Evolutionary conservation across 2,113 vertebrate species (phyloP).

Genomic region (Pterophyllum scalare): DNA sequence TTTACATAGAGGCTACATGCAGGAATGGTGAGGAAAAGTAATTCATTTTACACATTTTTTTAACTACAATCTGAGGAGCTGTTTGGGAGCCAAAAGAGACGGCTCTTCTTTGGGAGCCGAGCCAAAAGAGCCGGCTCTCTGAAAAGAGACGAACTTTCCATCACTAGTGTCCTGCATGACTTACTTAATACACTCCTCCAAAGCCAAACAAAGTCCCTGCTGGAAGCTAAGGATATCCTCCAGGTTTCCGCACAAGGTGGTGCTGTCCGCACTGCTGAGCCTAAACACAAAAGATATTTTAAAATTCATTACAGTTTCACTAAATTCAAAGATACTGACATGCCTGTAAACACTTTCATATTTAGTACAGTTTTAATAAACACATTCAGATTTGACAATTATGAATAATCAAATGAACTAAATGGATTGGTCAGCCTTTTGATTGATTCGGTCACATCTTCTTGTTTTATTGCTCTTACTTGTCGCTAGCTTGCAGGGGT

Average conservation of each 20-base stretch:
- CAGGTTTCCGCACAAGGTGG: conserved; percentile 90
- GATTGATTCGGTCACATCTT: background rate
- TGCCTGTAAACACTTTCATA: accelerated
- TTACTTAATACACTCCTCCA: conserved; percentile 97
- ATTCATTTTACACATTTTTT: too few relatives aligned
- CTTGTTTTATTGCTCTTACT: conserved; percentile 84
- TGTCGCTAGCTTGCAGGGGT: conserved; percentile 92
- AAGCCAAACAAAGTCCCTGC: conserved; percentile 88
- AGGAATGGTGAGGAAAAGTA: too few relatives aligned
- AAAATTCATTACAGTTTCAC: background rate
- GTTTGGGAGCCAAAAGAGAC: too few relatives aligned
- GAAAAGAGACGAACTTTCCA: too few relatives aligned
- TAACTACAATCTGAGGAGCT: too few relatives aligned
- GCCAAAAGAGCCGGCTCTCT: too few relatives aligned
- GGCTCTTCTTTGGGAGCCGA: too few relatives aligned
- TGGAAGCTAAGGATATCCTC: conserved; percentile 96
- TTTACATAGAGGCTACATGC: too few relatives aligned
- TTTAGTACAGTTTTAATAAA: background rate
- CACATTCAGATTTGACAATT: background rate
- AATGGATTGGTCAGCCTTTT: background rate
- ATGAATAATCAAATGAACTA: background rate
- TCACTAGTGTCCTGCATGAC: conserved; percentile 49
- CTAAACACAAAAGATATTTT: conserved; percentile 63
- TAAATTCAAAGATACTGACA: background rate
- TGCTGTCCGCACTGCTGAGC: conserved; percentile 85